Evolutionary conservation across 1,140 invertebrate species (phyloP).

Genomic region (Helicoverpa zea): DNA sequence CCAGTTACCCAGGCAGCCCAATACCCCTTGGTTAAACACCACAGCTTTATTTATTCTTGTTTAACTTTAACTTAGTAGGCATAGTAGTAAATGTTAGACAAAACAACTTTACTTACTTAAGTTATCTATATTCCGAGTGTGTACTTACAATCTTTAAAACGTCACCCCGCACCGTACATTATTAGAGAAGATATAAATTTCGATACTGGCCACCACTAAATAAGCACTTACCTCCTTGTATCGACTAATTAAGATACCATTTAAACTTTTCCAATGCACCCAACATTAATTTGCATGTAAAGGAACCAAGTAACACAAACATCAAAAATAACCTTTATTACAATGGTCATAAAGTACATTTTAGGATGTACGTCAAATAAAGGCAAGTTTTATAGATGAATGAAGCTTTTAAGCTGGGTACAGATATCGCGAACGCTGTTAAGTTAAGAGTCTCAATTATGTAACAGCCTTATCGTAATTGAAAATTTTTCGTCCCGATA

Average conservation of each 20-base stretch:
- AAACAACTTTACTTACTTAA: too few relatives aligned
- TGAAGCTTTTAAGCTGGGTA: slow-evolving; percentile 45
- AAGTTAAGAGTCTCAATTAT: slow-evolving; percentile 48
- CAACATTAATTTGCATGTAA: slow-evolving; percentile 73
- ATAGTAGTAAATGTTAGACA: too few relatives aligned
- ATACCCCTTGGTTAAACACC: too few relatives aligned
- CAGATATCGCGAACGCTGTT: slow-evolving; percentile 44
- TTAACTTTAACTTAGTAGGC: too few relatives aligned
- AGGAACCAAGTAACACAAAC: slow-evolving; percentile 12
- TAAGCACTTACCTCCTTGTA: slow-evolving; percentile 40
- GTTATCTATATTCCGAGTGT: too few relatives aligned
- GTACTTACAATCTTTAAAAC: background rate
- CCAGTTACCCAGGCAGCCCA: too few relatives aligned
- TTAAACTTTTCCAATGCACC: slow-evolving; percentile 46
- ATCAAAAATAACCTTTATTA: slow-evolving; percentile 8
- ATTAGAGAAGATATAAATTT: slow-evolving; percentile 28
- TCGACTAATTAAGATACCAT: slow-evolving; percentile 49
- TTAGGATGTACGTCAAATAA: background rate
- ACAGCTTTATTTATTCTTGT: too few relatives aligned
- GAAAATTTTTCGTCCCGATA: slow-evolving; percentile 46
- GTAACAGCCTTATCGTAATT: slow-evolving; percentile 48
- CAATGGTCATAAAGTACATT: background rate
- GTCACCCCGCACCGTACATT: background rate
- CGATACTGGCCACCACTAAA: slow-evolving; percentile 30
- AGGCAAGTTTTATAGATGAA: slow-evolving; percentile 33